Base-by-base conservation (phyloP, 2,797 vertebrate genomes). In the Sebastes matsubarae region DNA sequence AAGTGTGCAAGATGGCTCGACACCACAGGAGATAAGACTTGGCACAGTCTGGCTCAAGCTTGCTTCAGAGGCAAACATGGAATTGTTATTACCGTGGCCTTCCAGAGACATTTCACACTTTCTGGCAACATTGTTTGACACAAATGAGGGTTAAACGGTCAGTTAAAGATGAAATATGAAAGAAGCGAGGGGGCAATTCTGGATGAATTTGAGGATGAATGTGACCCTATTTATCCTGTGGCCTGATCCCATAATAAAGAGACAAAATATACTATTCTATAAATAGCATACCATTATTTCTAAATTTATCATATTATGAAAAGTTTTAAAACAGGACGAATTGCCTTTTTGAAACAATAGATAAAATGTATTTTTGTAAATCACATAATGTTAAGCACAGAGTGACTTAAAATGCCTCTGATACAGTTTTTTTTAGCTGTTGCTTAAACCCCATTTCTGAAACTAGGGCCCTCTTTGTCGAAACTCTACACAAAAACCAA, bases 151-250 rank as follows among this genome's bases (percentile, higher is more conserved):
- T 81, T 65, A 16, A 64, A 75, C 16, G 55, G 29, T 66, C 77
- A 77, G 82, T 68, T 81, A 72, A 14, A 79, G 68, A 85, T 87
- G 67, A 89, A 84, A 80, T 68, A 77, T 83, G 74, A 73, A 60
- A 18, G 64, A 68, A 36, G 25, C 4, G 5, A 30, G 36, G 38
- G 4, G 22, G 8, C 4, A 4, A 16, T 24, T 59, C 27, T 1
- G 72, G 34, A 70, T 30, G 25, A 27, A 68, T 13, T 2, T 36
- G 55, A 72, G 54, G 50, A 42, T 68, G 50, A 75, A 38, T 52
- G 60, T 78, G 84, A 72, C 72, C 60, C 74, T 4, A 3, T 46
- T n/a, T 2, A 12, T 30, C 20, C 24, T n/a, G 8, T 8, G 2
- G 42, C 12, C 25, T 64, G 36, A 69, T 54, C n/a, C 29, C 29